Base-by-base conservation (phyloP, 2,888 invertebrate genomes). In the Heliconius charithonia region DNA sequence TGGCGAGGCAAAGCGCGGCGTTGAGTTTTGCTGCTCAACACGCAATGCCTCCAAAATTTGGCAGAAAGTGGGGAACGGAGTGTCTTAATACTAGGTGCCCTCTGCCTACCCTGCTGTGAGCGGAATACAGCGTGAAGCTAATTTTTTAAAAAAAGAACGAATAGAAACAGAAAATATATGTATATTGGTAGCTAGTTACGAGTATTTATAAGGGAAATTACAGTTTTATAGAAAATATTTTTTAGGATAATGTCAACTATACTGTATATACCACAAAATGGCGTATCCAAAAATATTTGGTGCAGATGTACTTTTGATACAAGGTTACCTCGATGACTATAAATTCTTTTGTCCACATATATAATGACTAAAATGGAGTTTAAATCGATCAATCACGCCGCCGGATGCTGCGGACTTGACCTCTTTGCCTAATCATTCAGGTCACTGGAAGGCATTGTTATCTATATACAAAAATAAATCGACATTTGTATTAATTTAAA, bases 321-420 rank as follows among this genome's bases (percentile, higher is more conserved):
- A 67, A 67, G 67, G 67, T 41, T 25, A 25, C 25, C 3, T 69
- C 19, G n/a, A 37, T 25, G 37, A 4, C 10, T 41, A 19, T 16
- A 41, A 13, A 69, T 12, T 67, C 41, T 45, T 25, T 45, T 69
- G 69, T 41, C 69, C 69, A 66, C 66, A 66, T 37, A 66, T 32
- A 69, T 25, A 73, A 77, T 73, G 56, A 51, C 66, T n/a, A 77
- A 37, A 66, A 77, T 73, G 41, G n/a, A 66, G 59, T 73, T 73
- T 77, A 66, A 73, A 67, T 66, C 27, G 67, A 80, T 81, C 81
- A 80, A 81, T 83, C 76, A 80, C 77, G 78, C 22, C 67, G 70
- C 62, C 79, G 81, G 81, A 80, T 78, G 71, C 81, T 74, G 80
- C 82, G 81, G 81, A 75, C 83, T 84, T 84, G 85, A 85, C 85